phyloP scores from a whole-genome alignment of 2,113 vertebrate genomes.

The Telmatochromis sp. region DNA sequence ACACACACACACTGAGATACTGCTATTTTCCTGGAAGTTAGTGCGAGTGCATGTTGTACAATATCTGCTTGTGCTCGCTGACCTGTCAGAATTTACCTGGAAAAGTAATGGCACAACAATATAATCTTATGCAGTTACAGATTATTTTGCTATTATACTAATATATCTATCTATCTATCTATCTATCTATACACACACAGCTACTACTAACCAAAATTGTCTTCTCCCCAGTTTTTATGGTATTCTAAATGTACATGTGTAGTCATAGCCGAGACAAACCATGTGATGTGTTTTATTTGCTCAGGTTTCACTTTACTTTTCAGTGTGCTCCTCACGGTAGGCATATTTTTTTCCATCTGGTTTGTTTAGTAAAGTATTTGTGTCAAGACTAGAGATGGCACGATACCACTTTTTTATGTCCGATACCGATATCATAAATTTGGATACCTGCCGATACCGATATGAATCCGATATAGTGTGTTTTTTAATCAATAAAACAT shows the following conservation, averaged over 20 bases:
- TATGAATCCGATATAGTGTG: no score
- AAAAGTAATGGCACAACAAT: neutral
- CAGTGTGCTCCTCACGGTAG: neutral
- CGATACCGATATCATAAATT: no score
- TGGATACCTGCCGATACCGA: no score
- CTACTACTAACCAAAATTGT: neutral
- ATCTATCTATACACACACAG: neutral
- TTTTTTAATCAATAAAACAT: no score
- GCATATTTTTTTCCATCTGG: rapidly evolving
- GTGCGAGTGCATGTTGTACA: neutral
- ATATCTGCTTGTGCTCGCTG: neutral
- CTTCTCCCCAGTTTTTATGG: neutral
- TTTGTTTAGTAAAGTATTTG: neutral
- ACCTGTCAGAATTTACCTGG: neutral
- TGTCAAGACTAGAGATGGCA: no score
- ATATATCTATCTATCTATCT: neutral
- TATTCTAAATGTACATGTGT: neutral
- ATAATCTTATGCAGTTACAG: neutral
- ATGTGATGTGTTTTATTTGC: neutral
- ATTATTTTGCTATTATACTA: neutral
- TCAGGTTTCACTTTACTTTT: neutral
- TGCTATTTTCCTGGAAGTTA: neutral
- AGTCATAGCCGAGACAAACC: neutral
- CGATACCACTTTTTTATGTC: no score
- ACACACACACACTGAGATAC: neutral